Evolutionary conservation across 2,797 vertebrate species (phyloP), one percentile per base, ranked within the genome.

Genomic region (Rhabdophis nuchalis): DNA sequence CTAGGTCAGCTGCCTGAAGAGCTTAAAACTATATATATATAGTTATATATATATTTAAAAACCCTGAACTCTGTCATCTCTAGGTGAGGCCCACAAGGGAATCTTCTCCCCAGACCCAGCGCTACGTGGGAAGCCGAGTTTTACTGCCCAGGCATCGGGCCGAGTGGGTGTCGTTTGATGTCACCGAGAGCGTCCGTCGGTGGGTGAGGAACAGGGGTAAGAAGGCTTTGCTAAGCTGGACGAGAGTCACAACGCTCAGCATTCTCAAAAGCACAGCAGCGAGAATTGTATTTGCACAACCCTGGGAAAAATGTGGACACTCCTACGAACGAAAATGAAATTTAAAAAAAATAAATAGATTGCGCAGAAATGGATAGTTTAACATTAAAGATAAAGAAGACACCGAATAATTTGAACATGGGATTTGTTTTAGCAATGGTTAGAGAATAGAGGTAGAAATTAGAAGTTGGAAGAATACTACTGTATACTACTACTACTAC

Each of bases 141-240:
- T 97, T 98, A 88, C 96, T 98, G 94, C 98, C 98, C 91, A 98
- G 98, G 92, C 98, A 97, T 82, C 97, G 96, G 27, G 94, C 96
- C 0, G 98, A 98, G 95, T 98, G 98, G 98, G 97, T 98, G 88
- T 98, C 98, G 20, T 98, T 98, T 87, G 98, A 98, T 87, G 98
- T 98, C 32, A 98, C 98, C 0, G 97, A 98, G 90, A 98, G 98
- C 4, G 97, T 98, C 91, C 97, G 97, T 94, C 98, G 98, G 95
- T 98, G 98, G 98, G 97, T 98, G 77, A 97, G 97, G 96, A 97
- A 98, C 94, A 96, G 97, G 96, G 97, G 98, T 98, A 25, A 82
- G 96, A 90, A n/a, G 1, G 7, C 18, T 9, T 18, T 27, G 53
- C 91, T 68, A 18, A 3, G 36, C 9, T 4, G 20, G 36, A 20